Base-by-base conservation (phyloP, 2,888 invertebrate species). In the Linhomoeus sp. region DNA sequence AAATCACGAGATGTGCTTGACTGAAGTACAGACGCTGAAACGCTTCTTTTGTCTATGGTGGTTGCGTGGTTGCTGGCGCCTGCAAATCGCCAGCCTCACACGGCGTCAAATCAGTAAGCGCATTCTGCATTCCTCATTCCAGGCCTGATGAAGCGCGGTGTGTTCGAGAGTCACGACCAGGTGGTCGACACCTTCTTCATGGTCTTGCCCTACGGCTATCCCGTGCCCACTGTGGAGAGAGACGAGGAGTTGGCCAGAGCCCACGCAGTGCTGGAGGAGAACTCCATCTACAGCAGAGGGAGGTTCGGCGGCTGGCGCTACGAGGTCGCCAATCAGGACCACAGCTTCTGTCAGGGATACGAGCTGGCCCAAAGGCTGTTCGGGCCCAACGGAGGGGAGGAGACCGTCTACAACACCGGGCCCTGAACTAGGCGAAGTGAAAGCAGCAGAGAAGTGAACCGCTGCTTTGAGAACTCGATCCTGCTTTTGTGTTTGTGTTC, bases 271-370 rank as follows among this genome's bases (percentile, higher is more conserved):
- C 46, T 57, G 38, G 53, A 57, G 39, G 23, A 45, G 17, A 38
- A 55, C 26, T 39, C 19, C 38, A 17, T 38, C 33, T 55, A 36
- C 39, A 56, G 41, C 25, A 24, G 41, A 7, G 41, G 41, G 17
- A 24, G 57, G 45, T 58, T 58, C 45, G 58, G 58, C 23, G 54
- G 54, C 9, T 59, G 59, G 59, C 50, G 52, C 25, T 58, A 58
- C 51, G 58, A 58, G 43, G 45, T 50, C 2, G 59, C 58, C 12
- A 58, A 58, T 49, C 58, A 59, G 43, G 58, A 58, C 47, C 53
- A 55, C 45, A 50, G 53, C 17, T 58, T 58, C 50, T 53, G 53
- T n/a, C 50, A 51, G 46, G 58, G 57, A 26, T 47, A 45, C 3
- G 47, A 55, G 48, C 22, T 41, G 24, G 44, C 20, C 3, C 44